These are phyloP conservation scores for Harpagifer antarcticus DNA, from an alignment of 2,797 vertebrate species.

Conservation along the genomic window DNA sequence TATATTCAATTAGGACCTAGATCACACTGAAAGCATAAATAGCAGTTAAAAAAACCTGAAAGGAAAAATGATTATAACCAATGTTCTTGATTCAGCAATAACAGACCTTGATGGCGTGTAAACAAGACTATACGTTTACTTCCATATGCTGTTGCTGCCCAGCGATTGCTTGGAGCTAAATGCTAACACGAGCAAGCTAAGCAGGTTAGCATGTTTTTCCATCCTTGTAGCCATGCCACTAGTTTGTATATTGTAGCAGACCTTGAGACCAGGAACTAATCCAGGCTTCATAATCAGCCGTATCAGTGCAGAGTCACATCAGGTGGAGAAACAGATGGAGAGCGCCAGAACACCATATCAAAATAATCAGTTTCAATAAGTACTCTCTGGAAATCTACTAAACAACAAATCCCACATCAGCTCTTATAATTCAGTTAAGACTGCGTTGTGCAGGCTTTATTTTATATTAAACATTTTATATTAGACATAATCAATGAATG, in stretches of 20 bases:
- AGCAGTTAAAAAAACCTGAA: too few relatives aligned
- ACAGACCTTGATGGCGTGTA: neutral
- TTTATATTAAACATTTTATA: neutral
- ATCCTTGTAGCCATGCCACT: neutral
- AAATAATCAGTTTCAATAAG: neutral
- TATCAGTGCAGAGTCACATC: slow-evolving; percentile 26
- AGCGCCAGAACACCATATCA: neutral
- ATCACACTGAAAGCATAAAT: slow-evolving; percentile 1
- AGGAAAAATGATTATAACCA: too few relatives aligned
- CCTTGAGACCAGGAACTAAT: slow-evolving; percentile 10
- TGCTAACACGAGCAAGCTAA: neutral
- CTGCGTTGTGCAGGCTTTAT: neutral
- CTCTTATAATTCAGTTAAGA: neutral
- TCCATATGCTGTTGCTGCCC: too few relatives aligned
- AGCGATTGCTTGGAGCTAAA: neutral
- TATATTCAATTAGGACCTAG: slow-evolving; percentile 4
- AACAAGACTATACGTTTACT: neutral
- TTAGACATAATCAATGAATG: neutral
- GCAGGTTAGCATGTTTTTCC: too few relatives aligned
- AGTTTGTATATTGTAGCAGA: neutral
- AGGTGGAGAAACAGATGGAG: slow-evolving; percentile 19
- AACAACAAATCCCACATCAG: slow-evolving; percentile 2
- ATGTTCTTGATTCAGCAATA: too few relatives aligned
- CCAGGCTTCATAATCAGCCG: slow-evolving; percentile 14
- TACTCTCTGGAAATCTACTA: neutral